A percentile compares a stretch with the other conserved stretches of the same genome.
These are phyloP conservation scores for Hanleya hanleyi DNA, from an alignment of 2,888 invertebrate genomes.

Conservation along the genomic window DNA sequence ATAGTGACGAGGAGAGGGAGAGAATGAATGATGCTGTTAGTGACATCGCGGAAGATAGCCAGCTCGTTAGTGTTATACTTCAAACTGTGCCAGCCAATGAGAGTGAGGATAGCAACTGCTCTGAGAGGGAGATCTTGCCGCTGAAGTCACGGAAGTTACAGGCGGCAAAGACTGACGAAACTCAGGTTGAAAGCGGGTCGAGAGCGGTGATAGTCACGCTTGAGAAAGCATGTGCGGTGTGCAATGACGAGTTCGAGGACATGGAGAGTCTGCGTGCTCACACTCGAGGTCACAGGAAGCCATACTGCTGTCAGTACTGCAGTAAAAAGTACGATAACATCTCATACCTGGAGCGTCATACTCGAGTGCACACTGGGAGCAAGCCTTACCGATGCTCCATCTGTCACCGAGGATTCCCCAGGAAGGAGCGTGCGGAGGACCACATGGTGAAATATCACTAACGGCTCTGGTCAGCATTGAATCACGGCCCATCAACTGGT, in stretches of 20 bases:
- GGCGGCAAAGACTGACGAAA: background rate
- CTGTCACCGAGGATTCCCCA: background rate
- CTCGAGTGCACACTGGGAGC: background rate
- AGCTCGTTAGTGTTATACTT: background rate
- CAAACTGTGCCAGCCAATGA: background rate
- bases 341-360: background rate
- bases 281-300: background rate
- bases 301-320: slow-evolving; percentile 4
- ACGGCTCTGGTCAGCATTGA: too few species aligned
- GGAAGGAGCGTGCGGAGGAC: background rate
- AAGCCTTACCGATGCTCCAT: background rate
- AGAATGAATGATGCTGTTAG: background rate
- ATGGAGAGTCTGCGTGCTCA: background rate
- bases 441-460: slow-evolving; percentile 8
- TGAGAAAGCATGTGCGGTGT: background rate
- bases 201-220: background rate
- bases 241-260: background rate
- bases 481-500: too few species aligned
- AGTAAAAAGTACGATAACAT: background rate
- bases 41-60: background rate
- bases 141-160: background rate
- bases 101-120: background rate
- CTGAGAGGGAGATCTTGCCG: background rate
- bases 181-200: background rate
- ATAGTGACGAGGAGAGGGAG: background rate